Conservation (phyloP, 2,888 invertebrate species). For the Drosophila gaucha region DNA sequence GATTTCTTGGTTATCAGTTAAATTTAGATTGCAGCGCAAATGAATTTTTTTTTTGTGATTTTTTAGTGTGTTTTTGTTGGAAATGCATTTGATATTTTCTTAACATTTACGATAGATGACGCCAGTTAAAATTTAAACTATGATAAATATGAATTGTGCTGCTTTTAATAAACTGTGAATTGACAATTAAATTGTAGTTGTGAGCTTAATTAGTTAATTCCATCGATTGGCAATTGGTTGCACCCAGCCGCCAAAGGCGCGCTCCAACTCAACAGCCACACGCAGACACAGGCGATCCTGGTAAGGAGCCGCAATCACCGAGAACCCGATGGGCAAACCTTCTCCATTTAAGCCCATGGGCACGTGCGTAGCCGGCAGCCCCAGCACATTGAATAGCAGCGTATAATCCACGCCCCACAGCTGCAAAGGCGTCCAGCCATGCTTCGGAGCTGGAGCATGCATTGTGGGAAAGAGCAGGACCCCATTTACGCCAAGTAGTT, state of each 20-base stretch:
- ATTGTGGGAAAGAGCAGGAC: constrained; percentile 91
- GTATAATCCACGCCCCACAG: constrained; percentile 75
- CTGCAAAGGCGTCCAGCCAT: constrained; percentile 85
- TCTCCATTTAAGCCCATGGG: constrained; percentile 88
- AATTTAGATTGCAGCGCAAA: too few relatives aligned
- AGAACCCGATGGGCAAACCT: constrained; percentile 91
- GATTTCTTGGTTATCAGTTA: too few relatives aligned
- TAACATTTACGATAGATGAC: constrained; percentile 28
- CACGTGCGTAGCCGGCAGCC: constrained; percentile 90
- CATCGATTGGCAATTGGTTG: constrained; percentile 85
- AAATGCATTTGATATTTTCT: not conserved
- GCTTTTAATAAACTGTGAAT: not conserved
- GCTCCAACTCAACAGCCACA: constrained; percentile 91
- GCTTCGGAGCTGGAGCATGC: constrained; percentile 88
- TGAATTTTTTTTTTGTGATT: not conserved
- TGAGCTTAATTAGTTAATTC: too few relatives aligned
- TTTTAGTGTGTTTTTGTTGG: not conserved
- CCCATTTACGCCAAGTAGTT: constrained; percentile 88
- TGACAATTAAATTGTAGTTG: too few relatives aligned
- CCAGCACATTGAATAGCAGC: constrained; percentile 86
- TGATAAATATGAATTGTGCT: constrained; percentile 6
- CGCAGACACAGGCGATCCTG: constrained; percentile 93
- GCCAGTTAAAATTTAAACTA: constrained; percentile 1
- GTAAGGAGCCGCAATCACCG: constrained; percentile 90
- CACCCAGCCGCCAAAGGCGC: constrained; percentile 93